phyloP scores from a whole-genome alignment of 2,888 invertebrate species.

The Busseola fusca region DNA sequence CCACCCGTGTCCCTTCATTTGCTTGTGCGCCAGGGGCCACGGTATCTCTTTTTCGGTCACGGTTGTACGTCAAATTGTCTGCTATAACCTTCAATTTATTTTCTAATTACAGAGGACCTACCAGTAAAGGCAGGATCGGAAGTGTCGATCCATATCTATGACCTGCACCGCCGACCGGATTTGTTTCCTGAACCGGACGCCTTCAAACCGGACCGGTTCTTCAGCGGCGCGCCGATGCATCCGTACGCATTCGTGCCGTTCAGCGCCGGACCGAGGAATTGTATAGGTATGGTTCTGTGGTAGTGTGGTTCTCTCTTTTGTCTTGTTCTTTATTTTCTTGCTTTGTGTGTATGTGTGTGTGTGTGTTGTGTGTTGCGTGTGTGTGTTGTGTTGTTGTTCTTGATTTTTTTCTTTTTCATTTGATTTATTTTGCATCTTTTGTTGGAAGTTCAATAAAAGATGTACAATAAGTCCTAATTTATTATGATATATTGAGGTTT shows the following conservation, averaged over 20 bases:
- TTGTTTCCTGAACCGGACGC: slow-evolving; percentile 91
- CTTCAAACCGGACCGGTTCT: slow-evolving; percentile 90
- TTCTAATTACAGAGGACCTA: slow-evolving; percentile 75
- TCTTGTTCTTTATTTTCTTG: too few species aligned
- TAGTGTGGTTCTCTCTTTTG: not conserved
- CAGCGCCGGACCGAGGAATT: slow-evolving; percentile 91
- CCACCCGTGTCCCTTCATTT: too few species aligned
- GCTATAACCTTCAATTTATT: not conserved
- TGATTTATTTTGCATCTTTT: too few species aligned
- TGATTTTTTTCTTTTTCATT: too few species aligned
- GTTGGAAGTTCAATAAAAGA: not conserved
- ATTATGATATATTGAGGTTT: not conserved
- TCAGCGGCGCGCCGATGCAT: slow-evolving; percentile 87
- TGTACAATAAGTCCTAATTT: too few species aligned
- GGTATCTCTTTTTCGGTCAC: too few species aligned
- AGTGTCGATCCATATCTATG: slow-evolving; percentile 88
- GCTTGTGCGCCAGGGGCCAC: too few species aligned
- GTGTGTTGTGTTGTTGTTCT: too few species aligned
- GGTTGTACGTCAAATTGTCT: not conserved
- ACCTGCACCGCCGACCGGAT: slow-evolving; percentile 90
- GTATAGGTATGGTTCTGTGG: slow-evolving; percentile 87
- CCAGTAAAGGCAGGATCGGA: slow-evolving; percentile 82
- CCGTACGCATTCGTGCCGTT: slow-evolving; percentile 91
- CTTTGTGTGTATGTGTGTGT: too few species aligned
- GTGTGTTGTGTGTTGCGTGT: too few species aligned